Base-by-base conservation (phyloP, 2,797 vertebrate species). In the Danionella dracula region DNA sequence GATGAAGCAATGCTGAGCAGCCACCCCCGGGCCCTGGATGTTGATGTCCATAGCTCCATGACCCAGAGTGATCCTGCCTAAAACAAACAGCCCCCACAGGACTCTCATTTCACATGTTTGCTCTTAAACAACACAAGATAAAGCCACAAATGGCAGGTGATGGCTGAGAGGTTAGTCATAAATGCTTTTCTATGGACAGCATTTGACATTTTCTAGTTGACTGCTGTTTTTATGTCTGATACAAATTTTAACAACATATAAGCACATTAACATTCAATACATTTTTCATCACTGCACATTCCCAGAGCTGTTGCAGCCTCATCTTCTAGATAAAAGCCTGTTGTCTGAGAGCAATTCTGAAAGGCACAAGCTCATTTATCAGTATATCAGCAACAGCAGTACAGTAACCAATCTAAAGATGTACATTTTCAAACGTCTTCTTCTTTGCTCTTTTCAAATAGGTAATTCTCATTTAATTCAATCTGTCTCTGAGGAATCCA, bases 1-100 rank as follows among this genome's bases (percentile, higher is more conserved):
- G 0, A 99, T 95, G 88, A 89, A 96, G 84, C 94, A 96, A 81
- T 99, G 96, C 70, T 93, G 89, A 1, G 89, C 85, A 0, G 83
- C 89, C 67, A 99, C 83, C 1, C 93, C 94, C 0, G 90, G 84
- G 1, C 94, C 94, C 78, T 94, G 93, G 68, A 99, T 84, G 35
- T 70, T 58, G 53, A 98, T 90, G 80, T 97, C 95, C 74, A 80
- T 83, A 0, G 87, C 73, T 0, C 90, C 89, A 0, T 92, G 88
- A 68, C 96, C 96, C n/a, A 98, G 81, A 1, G 89, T 88, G 0
- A 94, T 96, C 58, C 74, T 87, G 5, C 95, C 95, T 92, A 76
- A 31, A 45, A 66, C 0, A 0, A 35, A 66, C 29, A 74, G 16
- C 17, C 16, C 34, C 54, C 16, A 59, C 31, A 63, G 44, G 38